A percentile compares a stretch with the other conserved stretches of the same genome.
Evolutionary conservation across 2,113 vertebrate genomes (phyloP).

Genomic region (Ciconia stormi): DNA sequence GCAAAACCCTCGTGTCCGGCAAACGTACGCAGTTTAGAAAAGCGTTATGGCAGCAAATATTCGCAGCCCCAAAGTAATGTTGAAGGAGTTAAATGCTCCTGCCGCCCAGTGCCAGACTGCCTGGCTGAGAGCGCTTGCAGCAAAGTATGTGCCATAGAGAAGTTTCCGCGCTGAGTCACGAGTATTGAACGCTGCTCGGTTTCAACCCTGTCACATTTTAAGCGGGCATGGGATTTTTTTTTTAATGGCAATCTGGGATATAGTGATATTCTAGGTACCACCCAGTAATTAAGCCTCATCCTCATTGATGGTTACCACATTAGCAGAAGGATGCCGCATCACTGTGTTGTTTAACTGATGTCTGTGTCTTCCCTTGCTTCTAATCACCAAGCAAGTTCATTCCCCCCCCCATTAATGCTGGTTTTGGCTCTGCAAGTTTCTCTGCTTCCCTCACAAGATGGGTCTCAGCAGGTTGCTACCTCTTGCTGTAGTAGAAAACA

Average conservation of each 20-base stretch:
- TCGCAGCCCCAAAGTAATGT: rapidly evolving
- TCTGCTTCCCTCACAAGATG: background rate
- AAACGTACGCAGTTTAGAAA: background rate
- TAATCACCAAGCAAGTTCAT: background rate
- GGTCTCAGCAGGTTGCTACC: background rate
- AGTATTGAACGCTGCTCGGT: rapidly evolving
- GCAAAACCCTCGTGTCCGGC: background rate
- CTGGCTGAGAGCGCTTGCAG: background rate
- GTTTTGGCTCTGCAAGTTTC: background rate
- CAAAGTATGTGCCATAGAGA: background rate
- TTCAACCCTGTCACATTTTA: background rate
- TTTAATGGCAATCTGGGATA: background rate
- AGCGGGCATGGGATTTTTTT: background rate
- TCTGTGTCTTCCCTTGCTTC: background rate
- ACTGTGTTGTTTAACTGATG: background rate
- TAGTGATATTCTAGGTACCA: background rate
- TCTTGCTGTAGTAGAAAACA: background rate
- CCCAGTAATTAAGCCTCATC: background rate
- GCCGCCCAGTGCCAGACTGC: background rate
- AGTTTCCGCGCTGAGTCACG: background rate
- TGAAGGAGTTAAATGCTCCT: background rate
- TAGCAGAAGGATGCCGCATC: background rate
- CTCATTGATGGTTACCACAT: background rate
- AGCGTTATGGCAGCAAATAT: background rate
- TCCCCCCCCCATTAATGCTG: rapidly evolving